Percentiles rank a stretch among this genome's conserved stretches.
Conservation (phyloP, 2,113 vertebrate species). For the Urocitellus parryii region DNA sequence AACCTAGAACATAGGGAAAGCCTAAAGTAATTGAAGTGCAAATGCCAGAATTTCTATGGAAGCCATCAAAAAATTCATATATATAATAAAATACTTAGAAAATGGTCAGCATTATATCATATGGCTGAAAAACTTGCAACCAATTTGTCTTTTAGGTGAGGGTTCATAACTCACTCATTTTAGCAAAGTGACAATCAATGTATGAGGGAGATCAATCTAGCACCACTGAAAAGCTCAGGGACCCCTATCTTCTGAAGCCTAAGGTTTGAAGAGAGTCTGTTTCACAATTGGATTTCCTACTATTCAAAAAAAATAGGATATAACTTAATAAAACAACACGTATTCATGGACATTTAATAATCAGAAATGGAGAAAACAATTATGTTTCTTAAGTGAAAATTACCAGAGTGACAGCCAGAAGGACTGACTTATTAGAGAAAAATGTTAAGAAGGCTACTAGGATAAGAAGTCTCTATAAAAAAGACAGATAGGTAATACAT, state of each 20-base stretch:
- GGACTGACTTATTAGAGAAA: background rate
- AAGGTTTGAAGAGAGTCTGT: background rate
- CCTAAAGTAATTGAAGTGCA: background rate
- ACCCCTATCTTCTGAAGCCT: background rate
- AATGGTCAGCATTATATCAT: background rate
- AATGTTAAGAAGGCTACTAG: background rate
- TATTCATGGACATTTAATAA: background rate
- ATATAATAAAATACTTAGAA: background rate
- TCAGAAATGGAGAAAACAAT: background rate
- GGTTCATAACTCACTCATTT: background rate
- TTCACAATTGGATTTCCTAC: background rate
- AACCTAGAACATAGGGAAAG: background rate
- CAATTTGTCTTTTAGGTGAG: background rate
- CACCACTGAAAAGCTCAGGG: background rate
- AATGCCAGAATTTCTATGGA: background rate
- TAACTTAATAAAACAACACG: background rate
- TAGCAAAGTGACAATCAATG: background rate
- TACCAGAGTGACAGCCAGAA: background rate
- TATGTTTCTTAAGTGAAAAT: background rate
- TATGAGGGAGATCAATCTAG: rapidly evolving
- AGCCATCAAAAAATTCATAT: background rate
- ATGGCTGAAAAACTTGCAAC: background rate
- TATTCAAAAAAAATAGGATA: background rate
- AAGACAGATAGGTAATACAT: background rate
- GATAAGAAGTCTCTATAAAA: background rate